Conservation (phyloP, 2,113 vertebrate genomes). For the Rattus rattus region DNA sequence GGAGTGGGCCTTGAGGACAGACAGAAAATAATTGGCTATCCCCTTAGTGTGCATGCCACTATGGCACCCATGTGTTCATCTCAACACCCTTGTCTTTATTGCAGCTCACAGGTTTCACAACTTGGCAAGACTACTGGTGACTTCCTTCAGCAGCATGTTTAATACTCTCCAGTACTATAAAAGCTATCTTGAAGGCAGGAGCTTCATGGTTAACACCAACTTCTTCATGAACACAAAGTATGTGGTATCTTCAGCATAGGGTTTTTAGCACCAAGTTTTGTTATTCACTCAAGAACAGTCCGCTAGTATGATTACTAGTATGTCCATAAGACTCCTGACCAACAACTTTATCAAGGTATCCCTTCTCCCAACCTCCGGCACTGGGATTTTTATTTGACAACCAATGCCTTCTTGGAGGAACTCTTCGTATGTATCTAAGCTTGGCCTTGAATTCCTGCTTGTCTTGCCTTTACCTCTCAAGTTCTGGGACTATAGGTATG, state of each 20-base stretch:
- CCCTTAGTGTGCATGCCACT: neutral
- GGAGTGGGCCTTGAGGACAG: neutral
- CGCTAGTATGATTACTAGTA: neutral
- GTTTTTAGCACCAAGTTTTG: neutral
- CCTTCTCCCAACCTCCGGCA: neutral
- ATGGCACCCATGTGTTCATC: neutral
- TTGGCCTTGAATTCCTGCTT: neutral
- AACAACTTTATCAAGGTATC: neutral
- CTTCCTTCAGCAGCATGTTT: neutral
- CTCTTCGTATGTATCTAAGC: neutral
- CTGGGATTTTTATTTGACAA: neutral
- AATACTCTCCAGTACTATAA: neutral
- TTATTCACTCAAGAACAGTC: neutral
- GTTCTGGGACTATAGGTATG: neutral
- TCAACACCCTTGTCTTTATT: neutral
- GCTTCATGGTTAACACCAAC: neutral
- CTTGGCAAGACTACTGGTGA: neutral
- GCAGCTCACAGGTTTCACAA: neutral
- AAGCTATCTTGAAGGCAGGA: neutral
- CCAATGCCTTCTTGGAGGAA: neutral
- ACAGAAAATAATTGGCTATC: neutral
- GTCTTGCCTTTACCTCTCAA: neutral
- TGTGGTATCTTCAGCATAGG: neutral
- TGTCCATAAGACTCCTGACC: neutral
- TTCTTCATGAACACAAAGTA: neutral